These are phyloP conservation scores for Anadara kagoshimensis DNA, from an alignment of 1,140 invertebrate genomes.

Conservation along the genomic window DNA sequence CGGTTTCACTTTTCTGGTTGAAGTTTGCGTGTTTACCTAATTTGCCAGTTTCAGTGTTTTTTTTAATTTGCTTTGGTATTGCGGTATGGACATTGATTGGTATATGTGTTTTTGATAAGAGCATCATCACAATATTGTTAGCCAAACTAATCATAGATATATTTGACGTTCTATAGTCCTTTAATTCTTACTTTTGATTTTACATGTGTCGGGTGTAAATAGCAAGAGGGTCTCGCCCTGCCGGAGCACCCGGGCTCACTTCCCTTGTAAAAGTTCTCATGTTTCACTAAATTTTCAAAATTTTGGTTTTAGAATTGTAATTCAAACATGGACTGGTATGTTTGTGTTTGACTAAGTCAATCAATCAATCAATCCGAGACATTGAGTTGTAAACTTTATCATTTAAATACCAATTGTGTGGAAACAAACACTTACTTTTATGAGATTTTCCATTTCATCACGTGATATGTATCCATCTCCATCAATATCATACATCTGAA, in stretches of 20 bases:
- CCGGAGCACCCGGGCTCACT: neutral
- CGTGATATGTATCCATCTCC: conserved; percentile 88
- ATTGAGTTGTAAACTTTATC: neutral
- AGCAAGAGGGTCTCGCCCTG: no score
- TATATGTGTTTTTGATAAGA: no score
- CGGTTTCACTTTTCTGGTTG: no score
- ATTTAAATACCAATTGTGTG: neutral
- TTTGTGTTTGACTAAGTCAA: neutral
- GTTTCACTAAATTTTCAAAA: neutral
- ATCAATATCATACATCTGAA: conserved; percentile 91
- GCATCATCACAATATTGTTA: no score
- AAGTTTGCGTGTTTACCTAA: no score
- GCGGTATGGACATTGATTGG: no score
- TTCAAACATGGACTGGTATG: neutral
- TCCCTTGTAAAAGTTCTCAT: neutral
- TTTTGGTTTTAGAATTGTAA: neutral
- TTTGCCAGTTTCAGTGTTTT: no score
- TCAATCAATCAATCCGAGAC: neutral
- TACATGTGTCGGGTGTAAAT: no score
- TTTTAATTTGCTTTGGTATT: no score
- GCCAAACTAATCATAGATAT: no score
- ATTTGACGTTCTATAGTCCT: no score
- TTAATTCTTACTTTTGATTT: no score
- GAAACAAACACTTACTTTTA: conserved; percentile 43
- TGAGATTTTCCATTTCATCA: conserved; percentile 66